These are phyloP conservation scores for Harpegnathos saltator DNA, from an alignment of 1,140 invertebrate species.

Conservation along the genomic window DNA sequence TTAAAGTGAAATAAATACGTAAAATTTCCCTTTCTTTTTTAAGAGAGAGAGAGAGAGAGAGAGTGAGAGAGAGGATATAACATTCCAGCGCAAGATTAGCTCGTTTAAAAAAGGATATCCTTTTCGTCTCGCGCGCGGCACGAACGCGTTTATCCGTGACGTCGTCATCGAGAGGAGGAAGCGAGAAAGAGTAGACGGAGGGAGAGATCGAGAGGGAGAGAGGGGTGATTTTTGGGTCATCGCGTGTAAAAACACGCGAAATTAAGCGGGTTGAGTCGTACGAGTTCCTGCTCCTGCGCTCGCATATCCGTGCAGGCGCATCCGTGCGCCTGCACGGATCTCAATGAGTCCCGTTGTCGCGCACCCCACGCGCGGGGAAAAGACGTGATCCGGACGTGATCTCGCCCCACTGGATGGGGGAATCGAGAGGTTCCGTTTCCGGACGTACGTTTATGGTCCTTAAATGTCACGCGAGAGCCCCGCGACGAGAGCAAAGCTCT, in stretches of 20 bases:
- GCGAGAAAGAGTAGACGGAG: no score
- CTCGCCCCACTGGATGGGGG: constrained; percentile 55
- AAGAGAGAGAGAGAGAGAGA: no score
- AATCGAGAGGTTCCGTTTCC: constrained; percentile 65
- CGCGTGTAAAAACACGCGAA: background rate
- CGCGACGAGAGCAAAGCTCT: background rate
- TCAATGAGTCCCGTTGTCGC: constrained; percentile 37
- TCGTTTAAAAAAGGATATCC: no score
- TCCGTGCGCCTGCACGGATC: background rate
- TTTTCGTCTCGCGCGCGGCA: no score
- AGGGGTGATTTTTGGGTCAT: background rate
- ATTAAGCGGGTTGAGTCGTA: background rate
- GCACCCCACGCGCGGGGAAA: constrained; percentile 3
- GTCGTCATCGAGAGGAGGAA: no score
- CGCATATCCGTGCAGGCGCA: constrained; percentile 47
- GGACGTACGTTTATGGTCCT: constrained; percentile 63
- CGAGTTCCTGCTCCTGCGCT: background rate
- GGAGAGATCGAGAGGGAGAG: no score
- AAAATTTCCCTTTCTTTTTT: no score
- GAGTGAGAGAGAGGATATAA: no score
- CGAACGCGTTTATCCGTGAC: no score
- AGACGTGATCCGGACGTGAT: constrained; percentile 57
- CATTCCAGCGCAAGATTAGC: no score
- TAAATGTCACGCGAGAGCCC: constrained; percentile 20
- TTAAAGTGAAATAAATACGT: no score